Conservation (phyloP, 2,888 invertebrate genomes). For the Leucophenga montana region DNA sequence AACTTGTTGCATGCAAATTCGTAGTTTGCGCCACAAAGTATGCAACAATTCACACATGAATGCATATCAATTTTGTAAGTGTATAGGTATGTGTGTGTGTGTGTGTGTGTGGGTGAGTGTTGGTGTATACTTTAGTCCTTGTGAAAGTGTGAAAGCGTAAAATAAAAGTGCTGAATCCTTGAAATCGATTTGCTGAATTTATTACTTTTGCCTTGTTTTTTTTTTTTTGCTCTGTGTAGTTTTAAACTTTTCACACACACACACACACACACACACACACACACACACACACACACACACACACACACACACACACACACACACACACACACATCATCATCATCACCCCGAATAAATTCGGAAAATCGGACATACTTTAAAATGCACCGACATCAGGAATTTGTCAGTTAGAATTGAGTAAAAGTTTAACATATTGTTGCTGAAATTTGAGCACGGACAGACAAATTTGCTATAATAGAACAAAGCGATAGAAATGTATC, state of each 20-base stretch:
- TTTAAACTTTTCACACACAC: background rate
- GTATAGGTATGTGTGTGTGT: background rate
- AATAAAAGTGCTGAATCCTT: constrained; percentile 9
- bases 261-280: too few species aligned
- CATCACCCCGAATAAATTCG: background rate
- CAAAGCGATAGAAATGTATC: too few species aligned
- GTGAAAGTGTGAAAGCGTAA: too few species aligned
- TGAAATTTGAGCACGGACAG: background rate
- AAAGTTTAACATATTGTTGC: constrained; percentile 12
- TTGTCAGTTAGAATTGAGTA: too few species aligned
- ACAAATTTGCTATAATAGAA: too few species aligned
- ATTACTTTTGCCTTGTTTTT: constrained; percentile 36
- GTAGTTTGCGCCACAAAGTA: background rate
- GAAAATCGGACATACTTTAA: too few species aligned
- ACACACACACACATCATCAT: too few species aligned
- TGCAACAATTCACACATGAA: background rate
- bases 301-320: too few species aligned
- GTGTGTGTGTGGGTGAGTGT: background rate
- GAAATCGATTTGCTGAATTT: constrained; percentile 46
- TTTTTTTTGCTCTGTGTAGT: background rate
- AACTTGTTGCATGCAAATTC: constrained; percentile 17
- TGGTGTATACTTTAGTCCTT: too few species aligned
- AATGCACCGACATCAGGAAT: too few species aligned
- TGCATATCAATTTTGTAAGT: background rate
- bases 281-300: too few species aligned